Evolutionary conservation across 1,140 invertebrate genomes (phyloP).

Genomic region (Papilio helenus): DNA sequence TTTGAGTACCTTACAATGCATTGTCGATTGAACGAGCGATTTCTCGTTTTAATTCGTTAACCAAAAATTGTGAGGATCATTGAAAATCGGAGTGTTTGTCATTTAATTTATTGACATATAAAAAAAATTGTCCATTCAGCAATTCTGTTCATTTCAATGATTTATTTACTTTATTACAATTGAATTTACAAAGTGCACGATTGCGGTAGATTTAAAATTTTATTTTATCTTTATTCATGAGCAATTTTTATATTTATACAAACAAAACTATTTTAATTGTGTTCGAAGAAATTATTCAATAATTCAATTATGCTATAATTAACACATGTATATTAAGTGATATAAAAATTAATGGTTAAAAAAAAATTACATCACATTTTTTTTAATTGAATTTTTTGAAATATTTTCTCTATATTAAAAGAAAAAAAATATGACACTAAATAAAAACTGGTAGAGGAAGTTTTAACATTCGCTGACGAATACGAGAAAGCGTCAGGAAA

Average conservation of each 20-base stretch:
- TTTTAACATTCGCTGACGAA: too few species aligned
- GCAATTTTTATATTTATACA: conserved; percentile 28
- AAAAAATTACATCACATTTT: too few species aligned
- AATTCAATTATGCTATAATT: not conserved
- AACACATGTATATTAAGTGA: too few species aligned
- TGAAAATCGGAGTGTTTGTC: conserved; percentile 14
- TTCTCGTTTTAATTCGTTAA: not conserved
- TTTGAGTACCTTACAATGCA: too few species aligned
- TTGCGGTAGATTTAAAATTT: conserved; percentile 21
- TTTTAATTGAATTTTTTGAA: too few species aligned
- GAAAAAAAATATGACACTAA: too few species aligned
- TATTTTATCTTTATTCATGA: conserved; percentile 27
- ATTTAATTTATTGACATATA: conserved; percentile 40
- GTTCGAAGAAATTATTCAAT: not conserved
- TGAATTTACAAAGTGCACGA: conserved; percentile 33
- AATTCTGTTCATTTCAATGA: conserved; percentile 33
- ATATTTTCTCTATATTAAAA: too few species aligned
- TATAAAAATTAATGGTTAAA: too few species aligned
- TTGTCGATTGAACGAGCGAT: not conserved
- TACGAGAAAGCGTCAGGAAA: too few species aligned
- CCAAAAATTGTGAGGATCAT: not conserved
- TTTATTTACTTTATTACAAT: conserved; percentile 34
- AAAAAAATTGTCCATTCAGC: conserved; percentile 35
- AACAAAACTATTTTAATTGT: conserved; percentile 24
- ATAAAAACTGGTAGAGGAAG: too few species aligned